Evolutionary conservation across 2,113 vertebrate genomes (phyloP).

Genomic region (Pongo abelii): DNA sequence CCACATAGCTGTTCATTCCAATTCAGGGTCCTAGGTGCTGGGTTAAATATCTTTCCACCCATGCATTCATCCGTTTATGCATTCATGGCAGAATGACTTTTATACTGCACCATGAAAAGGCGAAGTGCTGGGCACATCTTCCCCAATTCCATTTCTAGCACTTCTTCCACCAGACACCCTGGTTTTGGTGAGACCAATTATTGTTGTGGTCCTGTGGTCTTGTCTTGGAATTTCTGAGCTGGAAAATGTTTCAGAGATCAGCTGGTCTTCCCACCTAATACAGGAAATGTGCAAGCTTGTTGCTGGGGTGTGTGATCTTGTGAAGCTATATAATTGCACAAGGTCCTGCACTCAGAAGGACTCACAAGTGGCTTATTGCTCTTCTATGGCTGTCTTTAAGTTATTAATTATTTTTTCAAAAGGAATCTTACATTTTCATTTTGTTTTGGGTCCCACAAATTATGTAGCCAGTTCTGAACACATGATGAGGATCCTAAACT

Average conservation of each 20-base stretch:
- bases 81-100: background rate
- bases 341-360: background rate
- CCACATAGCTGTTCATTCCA: background rate
- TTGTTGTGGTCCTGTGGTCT: background rate
- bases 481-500: background rate
- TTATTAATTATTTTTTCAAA: background rate
- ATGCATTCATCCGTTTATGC: background rate
- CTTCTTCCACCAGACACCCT: background rate
- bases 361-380: background rate
- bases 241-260: background rate
- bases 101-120: background rate
- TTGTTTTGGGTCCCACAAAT: background rate
- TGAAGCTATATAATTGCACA: background rate
- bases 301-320: background rate
- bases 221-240: background rate
- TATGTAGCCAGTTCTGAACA: background rate
- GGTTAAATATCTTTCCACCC: background rate
- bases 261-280: background rate
- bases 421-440: background rate
- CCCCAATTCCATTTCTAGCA: background rate
- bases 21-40: background rate
- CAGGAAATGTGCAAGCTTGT: background rate
- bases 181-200: background rate
- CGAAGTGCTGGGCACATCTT: background rate
- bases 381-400: background rate